Evolutionary conservation across 2,888 invertebrate species (phyloP), one percentile per base, ranked within the genome.

Genomic region (Drosophila cracens): DNA sequence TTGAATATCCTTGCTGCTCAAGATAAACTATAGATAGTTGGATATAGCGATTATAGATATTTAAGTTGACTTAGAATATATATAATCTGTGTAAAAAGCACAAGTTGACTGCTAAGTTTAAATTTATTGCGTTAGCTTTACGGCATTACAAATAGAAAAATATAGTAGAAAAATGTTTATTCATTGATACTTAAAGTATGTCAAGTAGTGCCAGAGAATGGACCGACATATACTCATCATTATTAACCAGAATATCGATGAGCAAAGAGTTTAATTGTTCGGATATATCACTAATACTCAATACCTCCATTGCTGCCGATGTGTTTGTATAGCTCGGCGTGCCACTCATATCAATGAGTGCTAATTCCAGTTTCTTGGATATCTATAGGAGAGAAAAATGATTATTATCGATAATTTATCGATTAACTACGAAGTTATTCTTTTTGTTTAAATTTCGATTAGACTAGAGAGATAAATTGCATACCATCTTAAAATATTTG

Each of bases 251-350:
- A 57, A 71, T 69, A 25, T 77, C 70, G 25, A 84, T 34, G 16
- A 87, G 66, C 0, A 46, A 27, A 31, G 62, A 54, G 56, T 84
- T 87, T 8, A 84, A 25, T 4, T 51, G 13, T n/a, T 77, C 60
- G 2, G 31, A 46, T 11, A 75, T 18, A 13, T 48, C 53, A 5
- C 5, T 33, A 8, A 85, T 18, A 61, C 72, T 53, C 0, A 84
- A 33, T 5, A 85, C 4, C 4, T 80, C 73, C 85, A 85, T 82
- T 36, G 85, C 63, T 1, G 75, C 51, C 31, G 83, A 77, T 13
- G 66, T 70, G 60, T 31, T 57, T 0, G 1, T 29, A 38, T 84
- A 74, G 13, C 4, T 8, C 1, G 70, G 66, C n/a, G 49, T 66
- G 11, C 56, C 29, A 4, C 68, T 34, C 27, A 33, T 31, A 27